Evolutionary conservation across 2,797 vertebrate species (phyloP).

Genomic region (Enteromius argenteus): DNA sequence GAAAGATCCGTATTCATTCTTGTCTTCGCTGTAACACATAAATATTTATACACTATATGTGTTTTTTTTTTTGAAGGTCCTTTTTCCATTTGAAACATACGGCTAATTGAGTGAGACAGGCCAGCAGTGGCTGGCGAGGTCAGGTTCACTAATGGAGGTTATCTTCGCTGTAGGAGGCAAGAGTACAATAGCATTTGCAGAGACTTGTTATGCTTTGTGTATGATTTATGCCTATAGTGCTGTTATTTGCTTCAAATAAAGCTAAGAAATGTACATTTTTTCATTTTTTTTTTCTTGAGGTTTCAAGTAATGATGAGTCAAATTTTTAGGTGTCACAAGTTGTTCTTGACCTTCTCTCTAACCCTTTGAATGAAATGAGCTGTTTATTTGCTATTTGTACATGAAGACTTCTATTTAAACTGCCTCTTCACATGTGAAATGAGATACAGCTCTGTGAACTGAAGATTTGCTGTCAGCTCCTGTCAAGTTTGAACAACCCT

Average conservation of each 20-base stretch:
- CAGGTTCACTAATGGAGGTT: constrained; percentile 30
- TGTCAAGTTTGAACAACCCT: neutral
- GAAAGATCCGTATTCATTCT: constrained; percentile 19
- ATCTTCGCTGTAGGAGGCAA: neutral
- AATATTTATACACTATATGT: constrained; percentile 19
- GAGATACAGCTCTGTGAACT: neutral
- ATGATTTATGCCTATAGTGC: neutral
- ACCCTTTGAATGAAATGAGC: neutral
- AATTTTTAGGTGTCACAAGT: neutral
- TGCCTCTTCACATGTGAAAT: neutral
- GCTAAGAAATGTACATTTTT: neutral
- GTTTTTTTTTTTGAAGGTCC: constrained; percentile 4
- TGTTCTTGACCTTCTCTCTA: neutral
- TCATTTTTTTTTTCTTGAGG: neutral
- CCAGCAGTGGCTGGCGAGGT: neutral
- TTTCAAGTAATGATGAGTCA: neutral
- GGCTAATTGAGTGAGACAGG: constrained; percentile 3
- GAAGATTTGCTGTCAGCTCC: neutral
- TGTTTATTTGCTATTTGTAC: neutral
- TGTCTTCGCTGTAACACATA: constrained; percentile 16
- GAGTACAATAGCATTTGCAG: neutral
- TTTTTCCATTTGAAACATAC: constrained; percentile 15
- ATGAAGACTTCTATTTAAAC: neutral
- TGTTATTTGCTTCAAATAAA: neutral
- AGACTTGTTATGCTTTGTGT: neutral